phyloP scores from a whole-genome alignment of 2,888 invertebrate species.

The Lampropteryx suffumata region DNA sequence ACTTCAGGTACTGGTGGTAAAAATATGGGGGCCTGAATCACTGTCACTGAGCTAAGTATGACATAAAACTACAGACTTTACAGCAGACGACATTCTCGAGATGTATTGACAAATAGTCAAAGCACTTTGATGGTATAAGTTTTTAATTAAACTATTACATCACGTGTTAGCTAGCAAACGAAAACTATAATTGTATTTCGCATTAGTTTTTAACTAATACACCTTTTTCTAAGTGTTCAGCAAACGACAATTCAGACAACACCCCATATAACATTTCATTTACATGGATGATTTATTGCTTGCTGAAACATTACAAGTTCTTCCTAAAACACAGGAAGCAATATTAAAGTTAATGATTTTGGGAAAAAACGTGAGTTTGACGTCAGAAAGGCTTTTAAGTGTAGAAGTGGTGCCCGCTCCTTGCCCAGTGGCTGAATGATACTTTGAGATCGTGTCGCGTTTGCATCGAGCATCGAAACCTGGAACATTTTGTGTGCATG shows the following conservation, averaged over 20 bases:
- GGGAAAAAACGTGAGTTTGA: neutral
- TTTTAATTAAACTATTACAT: too few species aligned
- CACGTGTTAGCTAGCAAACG: too few species aligned
- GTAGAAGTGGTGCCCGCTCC: slow-evolving; percentile 49
- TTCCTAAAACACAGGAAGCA: neutral
- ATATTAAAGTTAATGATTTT: too few species aligned
- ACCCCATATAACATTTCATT: neutral
- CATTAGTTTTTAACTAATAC: too few species aligned
- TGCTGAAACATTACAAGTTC: neutral
- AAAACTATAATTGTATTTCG: too few species aligned
- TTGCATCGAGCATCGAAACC: slow-evolving; percentile 50
- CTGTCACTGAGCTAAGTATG: slow-evolving; percentile 32
- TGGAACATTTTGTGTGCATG: slow-evolving; percentile 54
- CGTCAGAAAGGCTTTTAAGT: slow-evolving; percentile 29
- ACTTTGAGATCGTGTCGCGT: slow-evolving; percentile 86
- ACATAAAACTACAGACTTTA: neutral
- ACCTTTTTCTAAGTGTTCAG: too few species aligned
- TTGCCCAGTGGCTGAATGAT: slow-evolving; percentile 96
- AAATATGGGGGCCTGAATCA: slow-evolving; percentile 46
- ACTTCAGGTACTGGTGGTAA: slow-evolving; percentile 98
- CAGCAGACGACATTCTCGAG: neutral
- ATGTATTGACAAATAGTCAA: neutral
- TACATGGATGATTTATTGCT: neutral
- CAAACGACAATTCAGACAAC: neutral
- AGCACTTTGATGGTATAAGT: neutral